Evolutionary conservation across 2,113 vertebrate species (phyloP).

Genomic region (Odontophorus gujanensis): DNA sequence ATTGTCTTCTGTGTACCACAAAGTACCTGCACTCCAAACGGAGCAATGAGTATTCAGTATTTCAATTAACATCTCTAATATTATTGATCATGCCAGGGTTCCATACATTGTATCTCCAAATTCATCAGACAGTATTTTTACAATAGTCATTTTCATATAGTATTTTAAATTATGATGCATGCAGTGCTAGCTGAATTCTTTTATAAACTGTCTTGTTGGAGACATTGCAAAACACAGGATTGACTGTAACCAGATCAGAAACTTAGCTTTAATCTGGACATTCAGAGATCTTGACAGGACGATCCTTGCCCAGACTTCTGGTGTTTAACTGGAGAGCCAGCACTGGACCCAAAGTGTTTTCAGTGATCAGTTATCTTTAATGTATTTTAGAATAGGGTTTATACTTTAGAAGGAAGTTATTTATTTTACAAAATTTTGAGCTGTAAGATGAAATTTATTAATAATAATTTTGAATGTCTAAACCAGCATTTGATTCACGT

Average conservation of each 20-base stretch:
- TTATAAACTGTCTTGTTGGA: constrained; percentile 1
- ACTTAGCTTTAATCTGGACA: constrained; percentile 66
- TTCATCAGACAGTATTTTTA: constrained; percentile 46
- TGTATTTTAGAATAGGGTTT: constrained; percentile 64
- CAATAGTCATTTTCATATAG: constrained; percentile 26
- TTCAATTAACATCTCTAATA: constrained; percentile 57
- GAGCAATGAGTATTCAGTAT: constrained; percentile 65
- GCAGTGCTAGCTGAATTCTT: neutral
- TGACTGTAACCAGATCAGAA: constrained; percentile 37
- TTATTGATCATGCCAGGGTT: constrained; percentile 47
- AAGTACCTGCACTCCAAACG: constrained; percentile 34
- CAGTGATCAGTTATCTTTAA: constrained; percentile 30
- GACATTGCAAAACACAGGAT: neutral
- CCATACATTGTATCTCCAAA: neutral
- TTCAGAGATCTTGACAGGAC: constrained; percentile 15
- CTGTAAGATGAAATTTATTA: constrained; percentile 50
- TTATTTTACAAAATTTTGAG: constrained; percentile 64
- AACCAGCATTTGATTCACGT: constrained; percentile 40
- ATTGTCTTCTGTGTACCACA: constrained; percentile 11
- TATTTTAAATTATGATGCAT: neutral
- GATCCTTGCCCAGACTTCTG: constrained; percentile 36
- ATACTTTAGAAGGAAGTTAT: constrained; percentile 67
- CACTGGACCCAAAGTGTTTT: constrained; percentile 57
- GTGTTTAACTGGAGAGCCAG: constrained; percentile 37
- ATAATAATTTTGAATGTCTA: constrained; percentile 42